Conservation (phyloP, 2,797 vertebrate genomes). For the Alosa sapidissima region DNA sequence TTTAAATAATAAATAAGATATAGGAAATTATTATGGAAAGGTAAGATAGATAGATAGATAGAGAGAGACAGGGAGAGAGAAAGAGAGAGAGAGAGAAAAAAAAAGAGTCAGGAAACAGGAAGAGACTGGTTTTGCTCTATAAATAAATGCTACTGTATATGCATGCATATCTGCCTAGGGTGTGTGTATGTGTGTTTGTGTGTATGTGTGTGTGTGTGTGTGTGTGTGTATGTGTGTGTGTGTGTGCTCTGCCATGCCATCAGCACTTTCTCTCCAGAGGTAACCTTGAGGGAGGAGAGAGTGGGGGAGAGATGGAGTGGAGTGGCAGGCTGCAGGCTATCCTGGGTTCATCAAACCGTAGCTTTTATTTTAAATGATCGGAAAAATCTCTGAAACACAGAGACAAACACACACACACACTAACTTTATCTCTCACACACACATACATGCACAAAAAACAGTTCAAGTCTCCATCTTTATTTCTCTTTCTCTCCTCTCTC, state of each 20-base stretch:
- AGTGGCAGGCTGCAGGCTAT: constrained; percentile 19
- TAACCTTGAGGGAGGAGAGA: not conserved
- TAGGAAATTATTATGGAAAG: not conserved
- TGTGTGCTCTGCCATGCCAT: not conserved
- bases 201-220: constrained; percentile 7
- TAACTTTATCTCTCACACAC: too few species aligned
- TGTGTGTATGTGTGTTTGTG: not conserved
- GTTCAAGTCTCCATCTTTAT: too few species aligned
- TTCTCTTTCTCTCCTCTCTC: too few species aligned
- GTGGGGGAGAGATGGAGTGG: not conserved
- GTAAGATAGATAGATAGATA: too few species aligned
- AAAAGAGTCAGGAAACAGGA: not conserved
- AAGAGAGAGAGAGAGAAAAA: not conserved
- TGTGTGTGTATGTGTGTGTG: not conserved
- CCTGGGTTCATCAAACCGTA: not conserved
- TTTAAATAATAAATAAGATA: not conserved
- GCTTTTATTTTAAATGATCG: constrained; percentile 1
- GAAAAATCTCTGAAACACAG: not conserved
- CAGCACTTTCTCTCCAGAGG: constrained; percentile 39
- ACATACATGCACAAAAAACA: not conserved
- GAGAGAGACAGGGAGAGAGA: not conserved
- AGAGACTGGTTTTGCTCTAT: not conserved
- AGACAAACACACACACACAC: constrained; percentile 30
- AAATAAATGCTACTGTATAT: not conserved
- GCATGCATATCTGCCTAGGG: constrained; percentile 9